Conservation (phyloP, 2,113 vertebrate genomes). For the Sialia sialis region DNA sequence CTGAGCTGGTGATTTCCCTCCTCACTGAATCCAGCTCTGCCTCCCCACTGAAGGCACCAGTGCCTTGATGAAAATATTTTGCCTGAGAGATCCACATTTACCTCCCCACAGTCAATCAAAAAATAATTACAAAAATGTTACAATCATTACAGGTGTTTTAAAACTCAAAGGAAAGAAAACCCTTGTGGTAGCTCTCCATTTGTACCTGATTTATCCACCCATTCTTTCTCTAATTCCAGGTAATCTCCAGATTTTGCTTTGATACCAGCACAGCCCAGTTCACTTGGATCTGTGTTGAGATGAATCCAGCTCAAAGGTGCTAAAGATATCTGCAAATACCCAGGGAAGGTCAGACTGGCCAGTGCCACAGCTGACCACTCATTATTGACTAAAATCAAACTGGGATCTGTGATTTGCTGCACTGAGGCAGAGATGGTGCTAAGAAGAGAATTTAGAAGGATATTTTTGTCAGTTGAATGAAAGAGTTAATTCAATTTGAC, state of each 20-base stretch:
- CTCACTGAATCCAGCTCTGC: not conserved
- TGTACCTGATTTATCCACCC: not conserved
- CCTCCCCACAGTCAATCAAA: not conserved
- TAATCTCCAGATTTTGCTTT: not conserved
- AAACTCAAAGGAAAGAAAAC: not conserved
- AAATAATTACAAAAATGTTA: not conserved
- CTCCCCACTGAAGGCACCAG: not conserved
- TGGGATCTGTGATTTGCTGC: not conserved
- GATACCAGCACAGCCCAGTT: not conserved
- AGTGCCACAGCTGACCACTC: not conserved
- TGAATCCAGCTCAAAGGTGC: not conserved
- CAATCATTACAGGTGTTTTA: not conserved
- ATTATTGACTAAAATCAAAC: not conserved
- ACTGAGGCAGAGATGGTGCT: fast-evolving
- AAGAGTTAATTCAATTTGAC: not conserved
- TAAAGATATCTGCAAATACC: fast-evolving
- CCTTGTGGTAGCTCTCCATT: fast-evolving
- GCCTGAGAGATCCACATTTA: not conserved
- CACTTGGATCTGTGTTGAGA: not conserved
- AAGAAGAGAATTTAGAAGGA: not conserved
- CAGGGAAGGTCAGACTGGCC: not conserved
- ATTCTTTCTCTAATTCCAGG: no score
- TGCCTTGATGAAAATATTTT: not conserved
- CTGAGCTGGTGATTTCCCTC: not conserved
- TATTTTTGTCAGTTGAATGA: not conserved